phyloP scores from a whole-genome alignment of 2,888 invertebrate species.

The Julus scanicus region DNA sequence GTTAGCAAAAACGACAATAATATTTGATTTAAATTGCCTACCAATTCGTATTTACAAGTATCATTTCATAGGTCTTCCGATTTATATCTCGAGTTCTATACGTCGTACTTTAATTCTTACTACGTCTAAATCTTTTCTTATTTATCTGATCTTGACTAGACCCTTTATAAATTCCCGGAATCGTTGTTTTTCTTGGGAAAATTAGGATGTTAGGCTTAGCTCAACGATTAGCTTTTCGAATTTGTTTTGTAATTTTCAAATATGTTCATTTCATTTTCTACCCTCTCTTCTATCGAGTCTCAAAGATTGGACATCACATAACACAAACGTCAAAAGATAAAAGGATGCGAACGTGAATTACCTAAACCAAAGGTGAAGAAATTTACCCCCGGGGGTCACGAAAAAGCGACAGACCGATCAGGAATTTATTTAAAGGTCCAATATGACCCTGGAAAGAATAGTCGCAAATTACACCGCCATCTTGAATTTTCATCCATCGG shows the following conservation, averaged over 20 bases:
- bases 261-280: neutral
- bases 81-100: too few relatives aligned
- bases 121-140: too few relatives aligned
- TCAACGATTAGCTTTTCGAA: neutral
- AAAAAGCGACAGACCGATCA: neutral
- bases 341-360: neutral
- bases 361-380: slow-evolving; percentile 2
- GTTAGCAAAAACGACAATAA: neutral
- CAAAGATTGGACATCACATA: neutral
- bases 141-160: too few relatives aligned
- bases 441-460: neutral
- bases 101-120: too few relatives aligned
- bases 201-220: neutral
- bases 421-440: neutral
- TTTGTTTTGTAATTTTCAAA: neutral
- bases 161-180: too few relatives aligned
- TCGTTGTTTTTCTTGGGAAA: neutral
- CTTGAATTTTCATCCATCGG: neutral
- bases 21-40: too few relatives aligned
- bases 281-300: neutral
- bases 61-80: too few relatives aligned
- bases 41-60: too few relatives aligned
- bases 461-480: neutral
- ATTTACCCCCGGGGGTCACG: neutral
- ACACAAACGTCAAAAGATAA: neutral